These are phyloP conservation scores for Morinoia aosen DNA, from an alignment of 2,888 invertebrate genomes.

Conservation along the genomic window DNA sequence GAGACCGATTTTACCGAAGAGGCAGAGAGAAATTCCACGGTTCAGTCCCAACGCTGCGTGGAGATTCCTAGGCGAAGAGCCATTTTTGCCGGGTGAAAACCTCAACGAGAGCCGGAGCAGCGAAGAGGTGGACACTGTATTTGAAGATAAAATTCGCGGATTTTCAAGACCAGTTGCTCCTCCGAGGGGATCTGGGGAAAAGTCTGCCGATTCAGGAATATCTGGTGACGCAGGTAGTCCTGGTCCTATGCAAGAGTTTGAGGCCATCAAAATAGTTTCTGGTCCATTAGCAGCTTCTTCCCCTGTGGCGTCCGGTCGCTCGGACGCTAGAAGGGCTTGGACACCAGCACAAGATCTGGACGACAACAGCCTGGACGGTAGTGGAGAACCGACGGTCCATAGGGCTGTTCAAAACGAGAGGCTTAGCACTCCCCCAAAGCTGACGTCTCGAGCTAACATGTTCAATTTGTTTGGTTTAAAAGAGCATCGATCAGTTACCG, in stretches of 20 bases:
- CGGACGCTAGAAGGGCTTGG: slow-evolving; percentile 75
- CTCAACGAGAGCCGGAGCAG: slow-evolving; percentile 57
- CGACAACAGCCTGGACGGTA: slow-evolving; percentile 74
- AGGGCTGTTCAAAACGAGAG: slow-evolving; percentile 55
- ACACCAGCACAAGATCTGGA: slow-evolving; percentile 90
- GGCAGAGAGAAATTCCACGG: slow-evolving; percentile 82
- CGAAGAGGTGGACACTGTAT: slow-evolving; percentile 70
- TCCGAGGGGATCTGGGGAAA: slow-evolving; percentile 72
- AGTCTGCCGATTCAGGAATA: slow-evolving; percentile 87
- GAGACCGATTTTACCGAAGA: slow-evolving; percentile 84
- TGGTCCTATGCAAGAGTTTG: slow-evolving; percentile 70
- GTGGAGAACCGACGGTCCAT: slow-evolving; percentile 71
- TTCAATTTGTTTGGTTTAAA: slow-evolving; percentile 60
- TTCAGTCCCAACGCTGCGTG: slow-evolving; percentile 89
- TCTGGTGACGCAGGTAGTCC: slow-evolving; percentile 82
- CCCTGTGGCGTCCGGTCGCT: slow-evolving; percentile 67
- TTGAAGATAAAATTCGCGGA: slow-evolving; percentile 70
- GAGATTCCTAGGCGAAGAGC: slow-evolving; percentile 75
- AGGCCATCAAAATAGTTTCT: slow-evolving; percentile 58
- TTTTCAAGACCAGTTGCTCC: slow-evolving; percentile 70
- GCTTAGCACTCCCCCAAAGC: slow-evolving; percentile 68
- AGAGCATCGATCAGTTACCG: slow-evolving; percentile 53
- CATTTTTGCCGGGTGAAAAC: slow-evolving; percentile 43
- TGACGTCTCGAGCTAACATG: slow-evolving; percentile 69
- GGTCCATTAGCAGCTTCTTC: slow-evolving; percentile 69